phyloP scores from a whole-genome alignment of 2,113 vertebrate genomes.

The Procapra przewalskii region DNA sequence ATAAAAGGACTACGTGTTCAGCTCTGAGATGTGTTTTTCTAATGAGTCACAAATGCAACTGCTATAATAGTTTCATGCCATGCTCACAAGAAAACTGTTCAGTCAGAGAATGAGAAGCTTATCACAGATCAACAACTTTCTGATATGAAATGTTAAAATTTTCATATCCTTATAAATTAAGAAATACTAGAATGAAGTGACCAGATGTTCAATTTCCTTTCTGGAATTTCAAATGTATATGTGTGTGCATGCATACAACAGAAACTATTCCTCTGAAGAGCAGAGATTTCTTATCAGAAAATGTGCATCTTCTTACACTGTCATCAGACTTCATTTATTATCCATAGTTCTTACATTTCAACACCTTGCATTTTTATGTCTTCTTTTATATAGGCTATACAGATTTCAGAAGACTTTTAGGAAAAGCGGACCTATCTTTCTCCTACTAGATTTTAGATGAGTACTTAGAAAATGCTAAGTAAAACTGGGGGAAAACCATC shows the following conservation, averaged over 20 bases:
- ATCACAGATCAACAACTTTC: constrained; percentile 70
- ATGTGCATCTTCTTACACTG: background rate
- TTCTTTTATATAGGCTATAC: background rate
- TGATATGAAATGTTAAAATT: constrained; percentile 77
- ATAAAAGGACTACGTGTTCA: constrained; percentile 23
- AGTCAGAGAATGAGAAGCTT: constrained; percentile 70
- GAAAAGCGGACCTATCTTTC: background rate
- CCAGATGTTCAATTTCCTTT: constrained; percentile 78
- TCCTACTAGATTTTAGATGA: background rate
- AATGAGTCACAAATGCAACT: constrained; percentile 64
- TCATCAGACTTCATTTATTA: background rate
- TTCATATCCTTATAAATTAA: constrained; percentile 83
- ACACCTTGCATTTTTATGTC: background rate
- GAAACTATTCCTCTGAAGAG: background rate
- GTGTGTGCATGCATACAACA: background rate
- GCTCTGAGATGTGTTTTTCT: constrained; percentile 69
- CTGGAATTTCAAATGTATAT: constrained; percentile 55
- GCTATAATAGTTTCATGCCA: constrained; percentile 59
- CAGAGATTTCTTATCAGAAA: constrained; percentile 13
- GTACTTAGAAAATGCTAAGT: background rate
- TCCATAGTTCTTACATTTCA: constrained; percentile 9
- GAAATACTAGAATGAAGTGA: constrained; percentile 78
- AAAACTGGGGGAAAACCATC: background rate
- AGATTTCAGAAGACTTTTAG: background rate
- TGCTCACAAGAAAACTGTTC: constrained; percentile 65